Percentiles rank a stretch among this genome's conserved stretches.
These are phyloP conservation scores for Sclerurus mexicanus DNA, from an alignment of 2,113 vertebrate species.

Conservation along the genomic window DNA sequence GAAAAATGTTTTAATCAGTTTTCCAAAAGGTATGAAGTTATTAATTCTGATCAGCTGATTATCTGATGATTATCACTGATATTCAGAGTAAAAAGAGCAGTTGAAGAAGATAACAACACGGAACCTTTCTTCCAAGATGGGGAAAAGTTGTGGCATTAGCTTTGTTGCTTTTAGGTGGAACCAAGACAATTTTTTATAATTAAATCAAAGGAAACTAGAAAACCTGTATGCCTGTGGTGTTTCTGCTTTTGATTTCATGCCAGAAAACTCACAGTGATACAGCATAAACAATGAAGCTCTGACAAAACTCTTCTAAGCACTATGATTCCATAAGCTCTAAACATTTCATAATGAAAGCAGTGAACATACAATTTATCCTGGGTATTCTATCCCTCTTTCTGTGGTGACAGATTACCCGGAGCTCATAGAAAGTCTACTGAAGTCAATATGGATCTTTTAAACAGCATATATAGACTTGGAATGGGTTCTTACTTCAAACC, in stretches of 20 bases:
- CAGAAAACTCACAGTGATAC: not conserved
- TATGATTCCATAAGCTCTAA: not conserved
- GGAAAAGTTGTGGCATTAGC: not conserved
- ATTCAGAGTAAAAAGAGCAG: not conserved
- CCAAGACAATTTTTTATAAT: not conserved
- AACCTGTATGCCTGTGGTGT: not conserved
- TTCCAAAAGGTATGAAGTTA: not conserved
- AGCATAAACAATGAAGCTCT: not conserved
- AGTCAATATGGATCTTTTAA: not conserved
- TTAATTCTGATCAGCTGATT: not conserved
- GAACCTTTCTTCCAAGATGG: not conserved
- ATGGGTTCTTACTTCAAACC: conserved; percentile 16
- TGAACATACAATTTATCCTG: not conserved
- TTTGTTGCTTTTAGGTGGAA: not conserved
- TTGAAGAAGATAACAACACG: not conserved
- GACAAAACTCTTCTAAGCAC: not conserved
- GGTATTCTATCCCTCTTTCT: not conserved
- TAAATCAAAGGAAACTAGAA: not conserved
- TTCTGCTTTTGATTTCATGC: not conserved
- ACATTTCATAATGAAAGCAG: not conserved
- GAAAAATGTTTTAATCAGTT: not conserved
- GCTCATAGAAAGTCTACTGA: not conserved
- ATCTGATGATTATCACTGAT: not conserved
- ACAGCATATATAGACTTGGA: not conserved
- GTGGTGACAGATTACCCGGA: not conserved